phyloP scores from a whole-genome alignment of 2,113 vertebrate genomes.

The Cyprinodon tularosa region DNA sequence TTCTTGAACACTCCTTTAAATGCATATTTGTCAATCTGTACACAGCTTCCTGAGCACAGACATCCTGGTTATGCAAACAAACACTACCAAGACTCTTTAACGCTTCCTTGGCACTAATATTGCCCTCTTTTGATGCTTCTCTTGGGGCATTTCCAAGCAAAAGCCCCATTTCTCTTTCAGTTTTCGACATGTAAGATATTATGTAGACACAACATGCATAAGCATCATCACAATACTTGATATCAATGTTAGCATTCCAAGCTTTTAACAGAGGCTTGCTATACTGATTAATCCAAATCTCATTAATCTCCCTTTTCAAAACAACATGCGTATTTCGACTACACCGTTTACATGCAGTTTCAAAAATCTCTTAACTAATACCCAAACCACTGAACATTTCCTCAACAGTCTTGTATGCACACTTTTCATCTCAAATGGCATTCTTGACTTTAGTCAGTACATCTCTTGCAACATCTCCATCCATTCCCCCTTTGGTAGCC shows the following conservation, averaged over 20 bases:
- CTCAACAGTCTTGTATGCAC: not conserved
- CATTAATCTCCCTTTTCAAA: not conserved
- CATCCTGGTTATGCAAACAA: not conserved
- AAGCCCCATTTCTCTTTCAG: not conserved
- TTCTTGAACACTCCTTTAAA: no score
- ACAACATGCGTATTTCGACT: not conserved
- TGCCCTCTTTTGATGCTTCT: not conserved
- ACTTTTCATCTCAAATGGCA: not conserved
- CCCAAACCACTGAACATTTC: not conserved
- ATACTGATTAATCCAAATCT: no score
- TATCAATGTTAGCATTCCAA: not conserved
- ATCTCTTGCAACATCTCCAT: no score
- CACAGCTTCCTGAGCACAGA: not conserved
- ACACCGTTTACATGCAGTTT: not conserved
- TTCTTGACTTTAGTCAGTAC: no score
- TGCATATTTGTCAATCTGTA: no score
- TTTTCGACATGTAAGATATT: not conserved
- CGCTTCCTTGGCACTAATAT: not conserved
- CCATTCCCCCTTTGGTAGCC: no score
- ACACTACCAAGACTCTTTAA: not conserved
- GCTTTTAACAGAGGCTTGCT: not conserved
- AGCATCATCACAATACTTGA: not conserved
- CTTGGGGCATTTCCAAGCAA: not conserved
- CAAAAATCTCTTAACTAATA: not conserved
- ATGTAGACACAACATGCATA: not conserved